Evolutionary conservation across 2,797 vertebrate species (phyloP).

Genomic region (Anguilla anguilla): DNA sequence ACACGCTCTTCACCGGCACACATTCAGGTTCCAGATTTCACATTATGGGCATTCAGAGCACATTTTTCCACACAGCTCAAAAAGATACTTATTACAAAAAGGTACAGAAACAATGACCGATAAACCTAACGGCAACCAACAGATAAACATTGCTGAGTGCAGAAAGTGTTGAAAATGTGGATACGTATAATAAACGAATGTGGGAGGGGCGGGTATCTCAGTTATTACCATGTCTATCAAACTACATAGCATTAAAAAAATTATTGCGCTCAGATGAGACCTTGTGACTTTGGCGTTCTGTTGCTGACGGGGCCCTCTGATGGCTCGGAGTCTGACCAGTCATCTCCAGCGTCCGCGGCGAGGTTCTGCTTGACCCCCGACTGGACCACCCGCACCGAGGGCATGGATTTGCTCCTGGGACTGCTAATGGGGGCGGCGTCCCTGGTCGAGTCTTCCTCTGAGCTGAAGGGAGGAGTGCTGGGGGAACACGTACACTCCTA

Average conservation of each 20-base stretch:
- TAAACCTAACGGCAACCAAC: neutral
- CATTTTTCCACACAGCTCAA: neutral
- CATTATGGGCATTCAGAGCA: neutral
- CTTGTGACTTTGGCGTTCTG: constrained; percentile 35
- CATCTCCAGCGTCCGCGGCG: constrained; percentile 36
- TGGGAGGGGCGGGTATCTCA: neutral
- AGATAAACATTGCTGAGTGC: neutral
- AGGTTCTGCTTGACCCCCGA: constrained; percentile 30
- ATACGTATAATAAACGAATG: neutral
- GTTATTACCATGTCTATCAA: neutral
- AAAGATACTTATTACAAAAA: neutral
- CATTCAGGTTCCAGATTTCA: neutral
- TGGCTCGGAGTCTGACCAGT: constrained; percentile 59
- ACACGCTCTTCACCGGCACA: neutral
- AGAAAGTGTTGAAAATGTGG: neutral
- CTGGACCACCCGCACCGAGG: constrained; percentile 28
- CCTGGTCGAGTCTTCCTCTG: constrained; percentile 54
- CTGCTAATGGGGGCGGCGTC: constrained; percentile 44
- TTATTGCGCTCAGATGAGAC: constrained; percentile 22
- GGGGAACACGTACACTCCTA: constrained; percentile 33
- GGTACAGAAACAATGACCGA: neutral
- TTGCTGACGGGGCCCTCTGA: constrained; percentile 43
- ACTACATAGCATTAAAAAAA: no score
- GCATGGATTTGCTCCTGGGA: constrained; percentile 28
- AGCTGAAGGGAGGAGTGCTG: constrained; percentile 72